A percentile compares a stretch with the other conserved stretches of the same genome.
These are phyloP conservation scores for Siniperca scherzeri DNA, from an alignment of 2,797 vertebrate species.

Conservation along the genomic window DNA sequence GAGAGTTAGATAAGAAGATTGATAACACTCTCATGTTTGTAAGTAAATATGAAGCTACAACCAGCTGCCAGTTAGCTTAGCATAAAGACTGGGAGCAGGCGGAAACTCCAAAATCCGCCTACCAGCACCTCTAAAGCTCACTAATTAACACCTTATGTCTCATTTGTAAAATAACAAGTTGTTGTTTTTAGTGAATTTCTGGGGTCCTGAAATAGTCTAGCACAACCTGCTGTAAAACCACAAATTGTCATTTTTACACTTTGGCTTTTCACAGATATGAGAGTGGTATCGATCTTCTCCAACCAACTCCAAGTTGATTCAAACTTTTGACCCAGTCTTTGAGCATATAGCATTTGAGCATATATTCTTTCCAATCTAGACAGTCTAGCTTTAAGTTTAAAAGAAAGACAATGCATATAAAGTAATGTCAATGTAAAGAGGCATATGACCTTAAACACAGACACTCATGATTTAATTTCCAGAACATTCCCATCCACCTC, in stretches of 20 bases:
- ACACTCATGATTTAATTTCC: constrained; percentile 35
- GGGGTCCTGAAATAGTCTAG: not conserved
- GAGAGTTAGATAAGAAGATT: not conserved
- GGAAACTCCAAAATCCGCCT: not conserved
- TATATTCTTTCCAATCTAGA: not conserved
- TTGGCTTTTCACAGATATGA: too few relatives aligned
- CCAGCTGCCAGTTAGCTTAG: not conserved
- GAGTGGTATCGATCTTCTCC: too few relatives aligned
- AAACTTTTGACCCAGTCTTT: not conserved
- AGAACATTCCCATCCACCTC: constrained; percentile 38
- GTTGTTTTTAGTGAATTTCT: not conserved
- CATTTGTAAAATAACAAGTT: not conserved
- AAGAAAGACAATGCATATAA: not conserved
- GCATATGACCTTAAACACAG: constrained; percentile 7
- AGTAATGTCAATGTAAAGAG: constrained; percentile 10
- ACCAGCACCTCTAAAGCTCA: not conserved
- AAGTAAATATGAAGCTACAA: not conserved
- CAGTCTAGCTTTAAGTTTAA: not conserved
- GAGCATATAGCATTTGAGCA: not conserved
- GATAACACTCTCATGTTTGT: not conserved
- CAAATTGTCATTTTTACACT: too few relatives aligned
- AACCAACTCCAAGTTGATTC: not conserved
- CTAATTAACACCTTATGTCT: not conserved
- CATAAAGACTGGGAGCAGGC: not conserved
- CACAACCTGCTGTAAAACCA: too few relatives aligned